phyloP scores from a whole-genome alignment of 1,140 invertebrate species.

The Camponotus vicinus region DNA sequence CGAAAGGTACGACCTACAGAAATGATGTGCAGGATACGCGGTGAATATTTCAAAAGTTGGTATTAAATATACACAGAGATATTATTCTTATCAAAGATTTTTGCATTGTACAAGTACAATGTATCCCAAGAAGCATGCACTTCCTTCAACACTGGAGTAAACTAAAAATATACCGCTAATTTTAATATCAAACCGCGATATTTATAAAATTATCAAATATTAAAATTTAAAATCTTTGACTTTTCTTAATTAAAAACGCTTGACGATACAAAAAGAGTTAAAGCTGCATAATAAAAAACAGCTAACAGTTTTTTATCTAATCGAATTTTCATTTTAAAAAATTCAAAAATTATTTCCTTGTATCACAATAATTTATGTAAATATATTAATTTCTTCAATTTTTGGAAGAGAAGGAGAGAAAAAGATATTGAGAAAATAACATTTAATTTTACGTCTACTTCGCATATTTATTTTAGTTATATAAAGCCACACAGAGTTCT shows the following conservation, averaged over 20 bases:
- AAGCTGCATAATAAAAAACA: not conserved
- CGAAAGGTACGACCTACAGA: not conserved
- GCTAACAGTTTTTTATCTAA: not conserved
- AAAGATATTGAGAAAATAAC: not conserved
- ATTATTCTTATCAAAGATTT: slow-evolving; percentile 24
- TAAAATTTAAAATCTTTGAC: not conserved
- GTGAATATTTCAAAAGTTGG: slow-evolving; percentile 45
- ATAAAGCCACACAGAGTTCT: slow-evolving; percentile 11
- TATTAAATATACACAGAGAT: slow-evolving; percentile 11
- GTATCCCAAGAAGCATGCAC: not conserved
- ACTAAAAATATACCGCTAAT: not conserved
- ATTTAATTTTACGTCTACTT: not conserved
- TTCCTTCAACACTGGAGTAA: not conserved
- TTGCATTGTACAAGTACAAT: not conserved
- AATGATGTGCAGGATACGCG: slow-evolving; percentile 25
- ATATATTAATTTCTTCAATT: not conserved
- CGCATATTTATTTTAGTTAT: slow-evolving; percentile 35
- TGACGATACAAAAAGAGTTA: not conserved
- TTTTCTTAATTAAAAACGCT: not conserved
- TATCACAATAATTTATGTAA: not conserved
- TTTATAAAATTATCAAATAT: not conserved
- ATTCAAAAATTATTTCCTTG: not conserved
- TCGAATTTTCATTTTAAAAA: not conserved
- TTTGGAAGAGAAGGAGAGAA: not conserved
- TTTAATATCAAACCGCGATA: not conserved